These are phyloP conservation scores for Apamea anceps DNA, from an alignment of 2,888 invertebrate genomes.

Conservation along the genomic window DNA sequence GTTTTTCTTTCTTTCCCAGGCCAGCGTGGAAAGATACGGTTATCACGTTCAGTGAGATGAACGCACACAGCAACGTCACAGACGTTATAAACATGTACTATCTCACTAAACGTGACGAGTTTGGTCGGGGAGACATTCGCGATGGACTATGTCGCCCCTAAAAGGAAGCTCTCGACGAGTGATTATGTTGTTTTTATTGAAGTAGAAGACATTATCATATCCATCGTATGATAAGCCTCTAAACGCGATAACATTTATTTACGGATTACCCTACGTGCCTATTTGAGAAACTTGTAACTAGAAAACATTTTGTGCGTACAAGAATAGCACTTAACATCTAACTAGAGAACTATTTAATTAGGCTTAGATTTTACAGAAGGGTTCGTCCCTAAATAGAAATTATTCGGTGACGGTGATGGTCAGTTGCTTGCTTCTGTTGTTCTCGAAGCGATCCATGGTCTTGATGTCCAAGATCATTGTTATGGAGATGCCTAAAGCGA, in stretches of 20 bases:
- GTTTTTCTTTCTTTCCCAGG: conserved; percentile 66
- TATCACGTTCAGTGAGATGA: conserved; percentile 40
- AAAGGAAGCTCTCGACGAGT: conserved; percentile 55
- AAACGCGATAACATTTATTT: conserved; percentile 7
- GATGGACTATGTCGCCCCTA: conserved; percentile 47
- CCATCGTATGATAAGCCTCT: conserved; percentile 44
- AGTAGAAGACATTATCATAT: conserved; percentile 37
- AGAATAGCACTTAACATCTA: conserved; percentile 23
- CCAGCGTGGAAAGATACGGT: conserved; percentile 61
- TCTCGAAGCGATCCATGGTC: conserved; percentile 99
- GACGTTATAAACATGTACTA: conserved; percentile 1
- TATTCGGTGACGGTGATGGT: conserved; percentile 94
- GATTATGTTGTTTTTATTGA: conserved; percentile 53
- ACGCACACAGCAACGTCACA: conserved; percentile 7
- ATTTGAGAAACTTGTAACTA: conserved; percentile 5
- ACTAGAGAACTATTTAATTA: neutral
- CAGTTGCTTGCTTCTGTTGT: conserved; percentile 97
- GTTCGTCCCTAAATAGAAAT: conserved; percentile 16
- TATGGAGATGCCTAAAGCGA: conserved; percentile 95
- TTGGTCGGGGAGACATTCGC: conserved; percentile 16
- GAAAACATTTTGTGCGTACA: conserved; percentile 15
- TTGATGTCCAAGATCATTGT: conserved; percentile 97
- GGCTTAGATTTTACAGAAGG: conserved; percentile 9
- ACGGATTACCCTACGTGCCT: conserved; percentile 40
- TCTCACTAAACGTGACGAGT: conserved; percentile 43